Evolutionary conservation across 2,113 vertebrate genomes (phyloP).

Genomic region (Typhlomys cinereus): DNA sequence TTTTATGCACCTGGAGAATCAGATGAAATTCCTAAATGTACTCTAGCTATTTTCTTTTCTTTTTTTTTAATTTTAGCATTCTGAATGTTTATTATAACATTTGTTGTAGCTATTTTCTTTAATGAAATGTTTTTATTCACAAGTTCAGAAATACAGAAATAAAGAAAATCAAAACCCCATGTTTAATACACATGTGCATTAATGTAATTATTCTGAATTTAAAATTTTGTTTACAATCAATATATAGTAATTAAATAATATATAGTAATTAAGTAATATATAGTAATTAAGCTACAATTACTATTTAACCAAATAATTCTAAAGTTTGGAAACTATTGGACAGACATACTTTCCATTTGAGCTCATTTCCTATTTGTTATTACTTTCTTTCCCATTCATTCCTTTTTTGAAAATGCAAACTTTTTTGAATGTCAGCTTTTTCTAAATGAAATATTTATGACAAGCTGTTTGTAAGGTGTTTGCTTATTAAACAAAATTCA

Average conservation of each 20-base stretch:
- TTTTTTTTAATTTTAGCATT: no score
- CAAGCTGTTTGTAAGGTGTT: constrained; percentile 26
- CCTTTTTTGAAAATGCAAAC: neutral
- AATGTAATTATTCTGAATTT: neutral
- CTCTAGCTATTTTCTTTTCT: no score
- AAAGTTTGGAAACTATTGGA: neutral
- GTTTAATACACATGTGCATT: neutral
- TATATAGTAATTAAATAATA: neutral
- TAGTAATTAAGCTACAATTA: neutral
- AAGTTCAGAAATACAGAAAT: neutral
- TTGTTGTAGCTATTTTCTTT: no score
- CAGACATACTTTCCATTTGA: neutral
- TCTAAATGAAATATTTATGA: neutral
- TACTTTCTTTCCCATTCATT: neutral
- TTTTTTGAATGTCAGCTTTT: constrained; percentile 25
- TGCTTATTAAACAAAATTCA: constrained; percentile 32
- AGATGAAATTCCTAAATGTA: neutral
- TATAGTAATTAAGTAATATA: neutral
- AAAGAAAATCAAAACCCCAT: neutral
- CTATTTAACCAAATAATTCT: neutral
- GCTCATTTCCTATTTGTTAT: neutral
- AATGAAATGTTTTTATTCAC: neutral
- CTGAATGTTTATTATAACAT: no score
- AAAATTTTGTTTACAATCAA: neutral
- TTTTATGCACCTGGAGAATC: neutral